Percentiles rank a stretch among this genome's conserved stretches.
phyloP scores from a whole-genome alignment of 2,797 vertebrate species.

The Tolypeutes matacus region DNA sequence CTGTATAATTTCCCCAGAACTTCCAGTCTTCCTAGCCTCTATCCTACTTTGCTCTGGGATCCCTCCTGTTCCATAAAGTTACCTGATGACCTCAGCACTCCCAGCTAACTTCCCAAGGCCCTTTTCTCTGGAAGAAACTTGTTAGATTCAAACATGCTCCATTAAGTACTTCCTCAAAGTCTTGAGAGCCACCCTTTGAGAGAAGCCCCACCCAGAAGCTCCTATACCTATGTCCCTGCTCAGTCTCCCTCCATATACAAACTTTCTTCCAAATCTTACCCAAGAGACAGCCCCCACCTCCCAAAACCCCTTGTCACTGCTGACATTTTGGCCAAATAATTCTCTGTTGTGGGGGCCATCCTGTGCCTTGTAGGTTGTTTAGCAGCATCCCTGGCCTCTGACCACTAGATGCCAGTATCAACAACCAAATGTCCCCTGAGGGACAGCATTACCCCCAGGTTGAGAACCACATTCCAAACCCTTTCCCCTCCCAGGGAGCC shows the following conservation, averaged over 20 bases:
- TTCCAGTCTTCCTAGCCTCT: slow-evolving; percentile 18
- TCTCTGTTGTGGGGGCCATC: neutral
- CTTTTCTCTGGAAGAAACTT: slow-evolving; percentile 29
- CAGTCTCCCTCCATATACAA: neutral
- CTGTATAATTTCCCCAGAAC: slow-evolving; percentile 80
- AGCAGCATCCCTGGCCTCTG: neutral
- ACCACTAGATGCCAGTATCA: neutral
- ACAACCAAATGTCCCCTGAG: neutral
- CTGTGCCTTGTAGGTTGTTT: neutral
- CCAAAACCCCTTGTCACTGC: neutral
- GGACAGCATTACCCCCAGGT: neutral
- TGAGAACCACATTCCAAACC: neutral
- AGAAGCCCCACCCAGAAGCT: neutral
- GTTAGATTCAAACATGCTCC: neutral
- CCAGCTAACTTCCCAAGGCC: neutral
- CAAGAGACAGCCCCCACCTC: neutral
- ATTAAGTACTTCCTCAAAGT: neutral
- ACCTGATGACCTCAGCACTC: neutral
- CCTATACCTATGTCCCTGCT: neutral
- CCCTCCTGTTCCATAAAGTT: slow-evolving; percentile 11
- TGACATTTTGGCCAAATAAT: slow-evolving; percentile 4
- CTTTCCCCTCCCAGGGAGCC: neutral
- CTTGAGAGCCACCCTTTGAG: neutral
- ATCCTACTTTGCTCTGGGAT: slow-evolving; percentile 26
- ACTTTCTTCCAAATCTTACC: neutral